These are phyloP conservation scores for Apistogramma diplotaenia DNA, from an alignment of 2,113 vertebrate genomes.

Conservation along the genomic window DNA sequence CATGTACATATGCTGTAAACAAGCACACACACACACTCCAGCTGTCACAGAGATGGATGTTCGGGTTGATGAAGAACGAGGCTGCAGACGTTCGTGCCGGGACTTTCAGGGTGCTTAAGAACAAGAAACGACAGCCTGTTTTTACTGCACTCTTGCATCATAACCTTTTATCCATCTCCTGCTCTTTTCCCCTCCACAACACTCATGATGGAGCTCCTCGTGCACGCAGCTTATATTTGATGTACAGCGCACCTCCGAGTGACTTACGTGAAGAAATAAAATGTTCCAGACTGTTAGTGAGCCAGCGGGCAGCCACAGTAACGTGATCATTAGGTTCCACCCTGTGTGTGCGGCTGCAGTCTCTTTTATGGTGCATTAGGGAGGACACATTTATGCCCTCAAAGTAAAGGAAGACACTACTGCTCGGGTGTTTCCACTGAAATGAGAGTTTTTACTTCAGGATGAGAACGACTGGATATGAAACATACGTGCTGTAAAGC, in stretches of 20 bases:
- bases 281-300: constrained; percentile 44
- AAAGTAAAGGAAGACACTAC: constrained; percentile 13
- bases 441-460: constrained; percentile 5
- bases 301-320: constrained; percentile 22
- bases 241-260: constrained; percentile 20
- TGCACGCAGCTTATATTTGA: constrained; percentile 3
- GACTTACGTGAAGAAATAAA: constrained; percentile 39
- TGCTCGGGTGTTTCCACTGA: background rate
- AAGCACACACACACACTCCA: constrained; percentile 15
- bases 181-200: background rate
- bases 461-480: background rate
- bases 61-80: constrained; percentile 6
- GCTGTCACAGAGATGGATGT: constrained; percentile 25
- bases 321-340: constrained; percentile 51
- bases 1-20: constrained; percentile 1
- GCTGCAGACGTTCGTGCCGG: background rate
- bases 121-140: constrained; percentile 3
- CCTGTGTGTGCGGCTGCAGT: constrained; percentile 3
- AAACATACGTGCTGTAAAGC: background rate
- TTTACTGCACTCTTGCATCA: constrained; percentile 33
- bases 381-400: constrained; percentile 24
- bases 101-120: constrained; percentile 11
- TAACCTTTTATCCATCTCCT: constrained; percentile 1
- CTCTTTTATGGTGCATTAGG: constrained; percentile 43
- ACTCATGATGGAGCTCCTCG: constrained; percentile 1